These are phyloP conservation scores for Panonychus citri DNA, from an alignment of 1,140 invertebrate species.

Conservation along the genomic window DNA sequence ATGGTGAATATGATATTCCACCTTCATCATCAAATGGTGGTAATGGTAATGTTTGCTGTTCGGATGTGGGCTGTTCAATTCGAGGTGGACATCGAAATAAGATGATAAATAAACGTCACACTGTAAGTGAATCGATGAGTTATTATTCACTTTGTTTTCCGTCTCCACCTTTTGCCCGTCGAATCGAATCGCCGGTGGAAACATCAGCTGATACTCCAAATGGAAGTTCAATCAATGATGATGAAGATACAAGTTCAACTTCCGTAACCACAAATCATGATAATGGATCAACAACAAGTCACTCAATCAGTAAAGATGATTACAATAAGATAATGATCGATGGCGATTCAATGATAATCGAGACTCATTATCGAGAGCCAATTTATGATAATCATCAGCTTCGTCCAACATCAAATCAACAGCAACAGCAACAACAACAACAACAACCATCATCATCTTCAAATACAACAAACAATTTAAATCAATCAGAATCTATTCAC, in stretches of 20 bases:
- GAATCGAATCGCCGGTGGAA: neutral
- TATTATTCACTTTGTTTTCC: constrained; percentile 12
- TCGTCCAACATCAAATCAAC: too few species aligned
- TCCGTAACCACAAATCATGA: neutral
- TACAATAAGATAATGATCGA: neutral
- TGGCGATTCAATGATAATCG: neutral
- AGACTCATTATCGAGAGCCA: too few species aligned
- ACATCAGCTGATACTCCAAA: neutral
- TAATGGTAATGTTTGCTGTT: neutral
- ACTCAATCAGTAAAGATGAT: neutral
- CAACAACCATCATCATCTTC: neutral
- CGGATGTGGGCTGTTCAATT: too few species aligned
- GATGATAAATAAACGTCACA: constrained; percentile 3
- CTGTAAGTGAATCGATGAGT: constrained; percentile 10
- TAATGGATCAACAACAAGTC: neutral
- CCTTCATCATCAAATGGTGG: neutral
- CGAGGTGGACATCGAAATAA: too few species aligned
- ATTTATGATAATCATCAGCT: too few species aligned
- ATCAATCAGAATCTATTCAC: neutral
- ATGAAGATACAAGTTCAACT: neutral
- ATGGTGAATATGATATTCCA: neutral
- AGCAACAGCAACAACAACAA: neutral
- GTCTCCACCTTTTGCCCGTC: constrained; percentile 2
- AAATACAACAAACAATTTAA: neutral
- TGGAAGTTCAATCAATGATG: neutral